Percentiles rank a stretch among this genome's conserved stretches.
Evolutionary conservation across 2,113 vertebrate genomes (phyloP).

Genomic region (Hydrolagus affinis): DNA sequence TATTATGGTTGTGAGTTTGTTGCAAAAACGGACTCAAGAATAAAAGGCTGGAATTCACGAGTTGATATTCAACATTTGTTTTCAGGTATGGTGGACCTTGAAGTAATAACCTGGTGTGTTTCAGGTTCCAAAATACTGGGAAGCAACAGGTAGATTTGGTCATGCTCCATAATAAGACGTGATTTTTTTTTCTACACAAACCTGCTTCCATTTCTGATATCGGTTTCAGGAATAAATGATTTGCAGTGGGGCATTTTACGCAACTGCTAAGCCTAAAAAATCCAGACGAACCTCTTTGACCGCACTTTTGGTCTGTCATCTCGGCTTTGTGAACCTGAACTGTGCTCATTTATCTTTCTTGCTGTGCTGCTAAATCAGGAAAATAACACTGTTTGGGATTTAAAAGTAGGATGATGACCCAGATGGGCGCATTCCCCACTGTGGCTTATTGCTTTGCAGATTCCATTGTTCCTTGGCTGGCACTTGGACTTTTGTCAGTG

Average conservation of each 20-base stretch:
- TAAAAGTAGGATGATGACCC: no score
- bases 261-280: not conserved
- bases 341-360: no score
- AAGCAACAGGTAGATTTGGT: constrained; percentile 8
- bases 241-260: not conserved
- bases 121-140: constrained; percentile 31
- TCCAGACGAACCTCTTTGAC: no score
- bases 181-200: constrained; percentile 34
- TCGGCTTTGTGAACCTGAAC: no score
- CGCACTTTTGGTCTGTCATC: no score
- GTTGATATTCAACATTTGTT: not conserved
- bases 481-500: no score
- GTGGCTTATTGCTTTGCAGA: no score
- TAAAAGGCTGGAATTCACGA: no score
- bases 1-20: not conserved
- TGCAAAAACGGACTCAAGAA: not conserved
- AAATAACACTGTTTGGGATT: no score
- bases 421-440: no score
- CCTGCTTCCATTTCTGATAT: constrained; percentile 35
- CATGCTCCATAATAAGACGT: not conserved
- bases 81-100: constrained; percentile 20
- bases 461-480: no score
- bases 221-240: constrained; percentile 23
- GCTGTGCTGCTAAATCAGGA: no score
- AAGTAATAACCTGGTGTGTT: constrained; percentile 29